Percentiles rank a stretch among this genome's conserved stretches.
These are phyloP conservation scores for Montipora efflorescens DNA, from an alignment of 64 coral and sea anemone species.

Conservation along the genomic window DNA sequence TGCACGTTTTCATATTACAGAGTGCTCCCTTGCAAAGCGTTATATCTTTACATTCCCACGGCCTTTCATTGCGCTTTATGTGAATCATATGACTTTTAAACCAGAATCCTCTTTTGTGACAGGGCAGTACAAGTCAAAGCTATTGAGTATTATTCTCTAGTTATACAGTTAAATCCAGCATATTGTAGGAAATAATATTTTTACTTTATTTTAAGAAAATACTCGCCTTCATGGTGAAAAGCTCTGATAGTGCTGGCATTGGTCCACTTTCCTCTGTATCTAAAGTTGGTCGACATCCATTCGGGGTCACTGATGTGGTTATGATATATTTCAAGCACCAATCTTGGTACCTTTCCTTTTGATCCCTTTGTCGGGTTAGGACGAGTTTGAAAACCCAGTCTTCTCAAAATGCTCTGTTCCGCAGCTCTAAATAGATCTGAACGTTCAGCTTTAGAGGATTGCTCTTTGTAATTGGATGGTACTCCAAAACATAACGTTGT, in stretches of 20 bases:
- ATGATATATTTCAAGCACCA: constrained; percentile 89
- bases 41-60: neutral
- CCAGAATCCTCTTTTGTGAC: too few species aligned
- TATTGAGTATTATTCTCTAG: neutral
- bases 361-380: constrained; percentile 67
- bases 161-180: too few species aligned
- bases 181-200: neutral
- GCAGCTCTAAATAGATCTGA: constrained; percentile 60
- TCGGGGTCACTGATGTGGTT: constrained; percentile 83
- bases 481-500: constrained; percentile 29
- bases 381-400: constrained; percentile 75
- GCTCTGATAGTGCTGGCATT: constrained; percentile 89
- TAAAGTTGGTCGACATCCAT: constrained; percentile 93
- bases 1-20: constrained; percentile 5
- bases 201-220: neutral
- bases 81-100: too few species aligned
- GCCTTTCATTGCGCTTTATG: neutral
- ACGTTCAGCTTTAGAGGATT: neutral
- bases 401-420: constrained; percentile 71
- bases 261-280: constrained; percentile 79
- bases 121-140: neutral
- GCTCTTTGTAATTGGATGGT: neutral
- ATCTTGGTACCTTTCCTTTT: constrained; percentile 68
- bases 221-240: constrained; percentile 88
- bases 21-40: neutral